A percentile compares a stretch with the other conserved stretches of the same genome.
Conservation (phyloP, 2,888 invertebrate genomes). For the Lepeophtheirus nordmannii region DNA sequence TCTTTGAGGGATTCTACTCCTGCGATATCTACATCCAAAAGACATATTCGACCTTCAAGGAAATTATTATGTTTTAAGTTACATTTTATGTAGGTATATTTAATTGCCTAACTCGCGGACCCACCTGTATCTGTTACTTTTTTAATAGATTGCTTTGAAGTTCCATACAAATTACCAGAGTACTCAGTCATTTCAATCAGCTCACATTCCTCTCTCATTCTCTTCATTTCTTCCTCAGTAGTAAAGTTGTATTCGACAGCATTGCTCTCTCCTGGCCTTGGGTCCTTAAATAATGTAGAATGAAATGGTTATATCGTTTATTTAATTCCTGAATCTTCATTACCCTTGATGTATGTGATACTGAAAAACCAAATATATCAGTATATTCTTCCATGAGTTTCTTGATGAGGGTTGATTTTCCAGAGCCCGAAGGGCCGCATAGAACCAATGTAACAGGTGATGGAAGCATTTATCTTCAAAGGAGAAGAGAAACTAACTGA, state of each 20-base stretch:
- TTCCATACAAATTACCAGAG: slow-evolving; percentile 89
- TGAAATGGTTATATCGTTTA: not conserved
- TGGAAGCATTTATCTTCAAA: slow-evolving; percentile 32
- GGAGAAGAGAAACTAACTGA: no score
- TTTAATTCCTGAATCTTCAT: not conserved
- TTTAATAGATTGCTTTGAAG: slow-evolving; percentile 72
- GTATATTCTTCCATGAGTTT: slow-evolving; percentile 63
- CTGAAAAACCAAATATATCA: slow-evolving; percentile 78
- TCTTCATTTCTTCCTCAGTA: slow-evolving; percentile 53
- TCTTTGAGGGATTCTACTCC: slow-evolving; percentile 69
- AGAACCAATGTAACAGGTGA: slow-evolving; percentile 59
- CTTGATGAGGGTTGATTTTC: slow-evolving; percentile 82
- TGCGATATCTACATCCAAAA: slow-evolving; percentile 85
- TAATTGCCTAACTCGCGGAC: no score
- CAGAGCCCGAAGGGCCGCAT: slow-evolving; percentile 89
- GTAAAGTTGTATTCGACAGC: slow-evolving; percentile 79
- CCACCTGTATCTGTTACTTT: slow-evolving; percentile 7
- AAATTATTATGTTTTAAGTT: not conserved
- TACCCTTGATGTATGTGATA: slow-evolving; percentile 74
- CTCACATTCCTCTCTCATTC: slow-evolving; percentile 56
- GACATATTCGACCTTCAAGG: slow-evolving; percentile 59
- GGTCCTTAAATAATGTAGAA: slow-evolving; percentile 33
- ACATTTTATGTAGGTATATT: no score
- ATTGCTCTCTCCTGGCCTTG: slow-evolving; percentile 57
- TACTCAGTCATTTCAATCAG: slow-evolving; percentile 85